Evolutionary conservation across 1,140 invertebrate genomes (phyloP).

Genomic region (Hylyphantes graminicola): DNA sequence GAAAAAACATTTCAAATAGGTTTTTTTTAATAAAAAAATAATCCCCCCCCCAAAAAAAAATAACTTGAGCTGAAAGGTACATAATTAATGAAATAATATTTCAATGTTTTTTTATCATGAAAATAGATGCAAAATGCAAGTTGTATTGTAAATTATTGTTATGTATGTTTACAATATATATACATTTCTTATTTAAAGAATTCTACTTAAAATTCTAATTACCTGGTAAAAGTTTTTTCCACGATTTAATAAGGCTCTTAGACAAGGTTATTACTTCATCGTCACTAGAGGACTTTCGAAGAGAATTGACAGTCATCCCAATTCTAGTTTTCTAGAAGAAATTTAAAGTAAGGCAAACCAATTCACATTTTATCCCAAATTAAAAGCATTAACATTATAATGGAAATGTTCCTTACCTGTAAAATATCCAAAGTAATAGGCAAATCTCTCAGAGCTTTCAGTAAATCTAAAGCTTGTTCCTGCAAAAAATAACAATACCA

Average conservation of each 20-base stretch:
- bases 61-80: too few relatives aligned
- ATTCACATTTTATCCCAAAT: not conserved
- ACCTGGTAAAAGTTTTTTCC: conserved; percentile 93
- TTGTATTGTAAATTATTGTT: too few relatives aligned
- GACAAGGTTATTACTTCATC: conserved; percentile 94
- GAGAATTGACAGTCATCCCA: conserved; percentile 97
- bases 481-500: conserved; percentile 59
- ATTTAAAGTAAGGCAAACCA: not conserved
- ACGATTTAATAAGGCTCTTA: conserved; percentile 96
- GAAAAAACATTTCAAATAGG: too few relatives aligned
- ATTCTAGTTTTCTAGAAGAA: conserved; percentile 86
- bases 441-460: conserved; percentile 87
- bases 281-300: conserved; percentile 93
- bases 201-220: not conserved
- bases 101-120: too few relatives aligned
- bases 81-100: too few relatives aligned
- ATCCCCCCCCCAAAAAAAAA: too few relatives aligned
- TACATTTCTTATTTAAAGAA: too few relatives aligned
- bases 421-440: conserved; percentile 83
- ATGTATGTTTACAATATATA: too few relatives aligned
- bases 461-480: conserved; percentile 89
- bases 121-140: too few relatives aligned
- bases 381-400: too few relatives aligned
- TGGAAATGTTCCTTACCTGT: conserved; percentile 58
- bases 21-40: too few relatives aligned